Conservation (phyloP, 1,140 invertebrate genomes). For the Sweltsa coloradensis region DNA sequence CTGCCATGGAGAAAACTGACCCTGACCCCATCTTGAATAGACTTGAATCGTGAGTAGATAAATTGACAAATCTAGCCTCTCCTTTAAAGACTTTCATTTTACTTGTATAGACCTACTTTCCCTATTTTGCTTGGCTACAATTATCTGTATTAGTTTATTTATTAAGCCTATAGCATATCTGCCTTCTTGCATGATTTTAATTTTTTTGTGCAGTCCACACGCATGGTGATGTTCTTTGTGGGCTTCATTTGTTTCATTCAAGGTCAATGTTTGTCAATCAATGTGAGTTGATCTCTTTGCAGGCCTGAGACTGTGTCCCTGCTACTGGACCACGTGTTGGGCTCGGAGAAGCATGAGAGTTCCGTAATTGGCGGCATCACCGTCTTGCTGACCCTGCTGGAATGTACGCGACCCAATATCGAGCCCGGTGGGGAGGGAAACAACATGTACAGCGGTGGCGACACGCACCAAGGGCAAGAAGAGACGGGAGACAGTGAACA, state of each 20-base stretch:
- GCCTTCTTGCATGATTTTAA: too few species aligned
- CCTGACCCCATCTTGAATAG: conserved; percentile 51
- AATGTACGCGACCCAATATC: conserved; percentile 36
- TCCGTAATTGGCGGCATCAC: conserved; percentile 66
- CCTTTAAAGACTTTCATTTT: too few species aligned
- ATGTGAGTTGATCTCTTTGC: conserved; percentile 20
- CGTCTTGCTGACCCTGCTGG: conserved; percentile 60
- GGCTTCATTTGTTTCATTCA: not conserved
- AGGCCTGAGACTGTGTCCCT: conserved; percentile 50
- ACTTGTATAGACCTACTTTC: too few species aligned
- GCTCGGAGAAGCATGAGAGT: conserved; percentile 51
- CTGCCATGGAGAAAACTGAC: conserved; percentile 40
- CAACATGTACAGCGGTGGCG: conserved; percentile 5
- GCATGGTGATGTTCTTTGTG: too few species aligned
- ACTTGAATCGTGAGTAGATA: conserved; percentile 54
- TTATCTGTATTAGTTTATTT: too few species aligned
- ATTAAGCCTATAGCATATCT: too few species aligned
- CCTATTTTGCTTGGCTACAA: too few species aligned
- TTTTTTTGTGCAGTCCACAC: too few species aligned
- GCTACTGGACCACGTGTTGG: conserved; percentile 58
- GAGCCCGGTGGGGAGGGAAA: not conserved
- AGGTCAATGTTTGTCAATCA: not conserved
- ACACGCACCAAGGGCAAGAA: conserved; percentile 15
- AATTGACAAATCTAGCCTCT: not conserved
- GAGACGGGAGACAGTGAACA: conserved; percentile 32